These are phyloP conservation scores for Nomada hirtipes DNA, from an alignment of 2,888 invertebrate species.

Conservation along the genomic window DNA sequence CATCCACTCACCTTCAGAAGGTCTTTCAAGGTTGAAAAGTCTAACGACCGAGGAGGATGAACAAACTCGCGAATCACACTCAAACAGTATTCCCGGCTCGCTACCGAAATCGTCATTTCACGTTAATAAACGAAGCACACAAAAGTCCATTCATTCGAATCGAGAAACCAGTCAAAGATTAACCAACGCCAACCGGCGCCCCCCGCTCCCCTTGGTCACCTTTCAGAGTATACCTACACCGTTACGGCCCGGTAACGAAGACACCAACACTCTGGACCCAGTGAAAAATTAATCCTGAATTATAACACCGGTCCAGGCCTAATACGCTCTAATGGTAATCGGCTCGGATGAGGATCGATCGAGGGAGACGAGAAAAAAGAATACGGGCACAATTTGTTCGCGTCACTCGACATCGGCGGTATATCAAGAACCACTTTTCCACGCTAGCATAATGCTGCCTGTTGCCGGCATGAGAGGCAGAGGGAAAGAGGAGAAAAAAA, in stretches of 20 bases:
- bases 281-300: constrained; percentile 61
- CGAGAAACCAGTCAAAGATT: constrained; percentile 3
- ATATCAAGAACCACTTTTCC: constrained; percentile 69
- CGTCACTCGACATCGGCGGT: constrained; percentile 47
- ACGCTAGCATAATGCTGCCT: constrained; percentile 48
- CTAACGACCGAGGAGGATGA: constrained; percentile 67
- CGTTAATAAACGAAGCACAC: constrained; percentile 7
- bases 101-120: neutral
- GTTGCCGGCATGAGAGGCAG: neutral
- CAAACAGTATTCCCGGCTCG: neutral
- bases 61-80: constrained; percentile 22
- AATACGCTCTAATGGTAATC: constrained; percentile 65
- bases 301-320: constrained; percentile 56
- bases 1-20: constrained; percentile 76
- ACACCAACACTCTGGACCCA: constrained; percentile 20
- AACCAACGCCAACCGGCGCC: neutral
- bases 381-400: constrained; percentile 62
- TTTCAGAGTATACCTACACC: too few species aligned
- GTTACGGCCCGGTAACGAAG: constrained; percentile 40
- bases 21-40: constrained; percentile 72
- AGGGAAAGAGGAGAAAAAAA: constrained; percentile 6
- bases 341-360: constrained; percentile 14
- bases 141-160: neutral
- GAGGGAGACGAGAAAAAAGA: neutral
- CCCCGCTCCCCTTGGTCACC: neutral